A percentile compares a stretch with the other conserved stretches of the same genome.
Conservation (phyloP, 2,113 vertebrate genomes). For the Dermatemys mawii region DNA sequence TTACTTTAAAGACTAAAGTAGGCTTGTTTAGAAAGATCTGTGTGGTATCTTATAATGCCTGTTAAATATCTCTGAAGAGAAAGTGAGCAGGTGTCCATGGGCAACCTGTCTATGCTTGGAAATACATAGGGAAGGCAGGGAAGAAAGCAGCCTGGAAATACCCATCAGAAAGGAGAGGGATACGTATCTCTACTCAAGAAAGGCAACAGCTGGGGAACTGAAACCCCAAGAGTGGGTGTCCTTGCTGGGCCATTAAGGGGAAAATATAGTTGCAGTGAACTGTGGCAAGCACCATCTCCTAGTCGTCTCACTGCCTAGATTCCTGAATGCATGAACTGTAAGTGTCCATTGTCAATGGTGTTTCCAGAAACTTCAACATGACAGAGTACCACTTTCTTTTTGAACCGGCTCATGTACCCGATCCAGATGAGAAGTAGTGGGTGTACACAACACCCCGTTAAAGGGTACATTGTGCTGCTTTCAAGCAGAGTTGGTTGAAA, state of each 20-base stretch:
- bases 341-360: background rate
- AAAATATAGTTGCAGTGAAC: background rate
- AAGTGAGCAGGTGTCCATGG: no score
- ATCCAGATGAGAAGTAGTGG: background rate
- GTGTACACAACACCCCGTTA: background rate
- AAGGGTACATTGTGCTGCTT: background rate
- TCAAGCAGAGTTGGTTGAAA: background rate
- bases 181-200: background rate
- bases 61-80: no score
- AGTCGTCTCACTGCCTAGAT: background rate
- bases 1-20: no score
- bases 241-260: background rate
- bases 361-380: background rate
- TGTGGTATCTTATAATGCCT: background rate
- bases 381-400: background rate
- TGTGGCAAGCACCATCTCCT: background rate
- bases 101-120: no score
- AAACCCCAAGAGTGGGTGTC: background rate
- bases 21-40: background rate
- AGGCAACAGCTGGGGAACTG: background rate
- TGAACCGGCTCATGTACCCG: background rate
- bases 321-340: background rate
- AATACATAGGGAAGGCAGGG: no score
- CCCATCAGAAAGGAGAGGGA: background rate
- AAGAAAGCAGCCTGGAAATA: no score